A percentile compares a stretch with the other conserved stretches of the same genome.
phyloP scores from a whole-genome alignment of 2,888 invertebrate genomes.

The Aspidiotus rigidus region DNA sequence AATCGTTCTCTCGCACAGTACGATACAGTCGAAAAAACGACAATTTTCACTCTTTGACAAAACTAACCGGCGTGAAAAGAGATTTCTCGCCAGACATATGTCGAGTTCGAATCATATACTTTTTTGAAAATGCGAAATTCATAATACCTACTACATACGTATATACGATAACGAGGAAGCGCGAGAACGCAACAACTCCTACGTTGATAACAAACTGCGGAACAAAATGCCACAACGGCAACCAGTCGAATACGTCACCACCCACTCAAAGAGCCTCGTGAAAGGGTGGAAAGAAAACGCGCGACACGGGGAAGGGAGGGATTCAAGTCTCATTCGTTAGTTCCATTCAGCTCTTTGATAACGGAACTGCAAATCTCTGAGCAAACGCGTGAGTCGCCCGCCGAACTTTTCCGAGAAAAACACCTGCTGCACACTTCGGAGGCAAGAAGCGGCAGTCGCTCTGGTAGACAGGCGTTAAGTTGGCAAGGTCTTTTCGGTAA shows the following conservation, averaged over 20 bases:
- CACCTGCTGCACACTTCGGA: not conserved
- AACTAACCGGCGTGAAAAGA: too few relatives aligned
- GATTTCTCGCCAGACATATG: too few relatives aligned
- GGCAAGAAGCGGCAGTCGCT: not conserved
- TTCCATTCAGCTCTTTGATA: slow-evolving; percentile 2
- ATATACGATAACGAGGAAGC: not conserved
- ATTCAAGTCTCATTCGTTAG: not conserved
- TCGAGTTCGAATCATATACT: too few relatives aligned
- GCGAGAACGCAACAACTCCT: slow-evolving; percentile 1
- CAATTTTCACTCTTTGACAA: too few relatives aligned
- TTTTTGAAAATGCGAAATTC: too few relatives aligned
- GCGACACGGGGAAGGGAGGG: not conserved
- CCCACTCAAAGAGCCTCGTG: not conserved
- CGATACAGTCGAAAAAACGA: too few relatives aligned
- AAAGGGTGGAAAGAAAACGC: not conserved
- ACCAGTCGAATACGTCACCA: slow-evolving; percentile 2
- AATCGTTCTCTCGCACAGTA: too few relatives aligned
- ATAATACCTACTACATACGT: too few relatives aligned
- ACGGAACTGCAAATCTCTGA: not conserved
- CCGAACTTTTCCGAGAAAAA: not conserved
- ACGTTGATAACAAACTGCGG: slow-evolving; percentile 2
- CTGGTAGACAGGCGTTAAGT: not conserved
- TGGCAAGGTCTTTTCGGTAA: not conserved
- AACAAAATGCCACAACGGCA: slow-evolving; percentile 4
- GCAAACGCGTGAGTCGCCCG: not conserved